A percentile compares a stretch with the other conserved stretches of the same genome.
Evolutionary conservation across 2,113 vertebrate genomes (phyloP).

Genomic region (Nothocercus nigrocapillus): DNA sequence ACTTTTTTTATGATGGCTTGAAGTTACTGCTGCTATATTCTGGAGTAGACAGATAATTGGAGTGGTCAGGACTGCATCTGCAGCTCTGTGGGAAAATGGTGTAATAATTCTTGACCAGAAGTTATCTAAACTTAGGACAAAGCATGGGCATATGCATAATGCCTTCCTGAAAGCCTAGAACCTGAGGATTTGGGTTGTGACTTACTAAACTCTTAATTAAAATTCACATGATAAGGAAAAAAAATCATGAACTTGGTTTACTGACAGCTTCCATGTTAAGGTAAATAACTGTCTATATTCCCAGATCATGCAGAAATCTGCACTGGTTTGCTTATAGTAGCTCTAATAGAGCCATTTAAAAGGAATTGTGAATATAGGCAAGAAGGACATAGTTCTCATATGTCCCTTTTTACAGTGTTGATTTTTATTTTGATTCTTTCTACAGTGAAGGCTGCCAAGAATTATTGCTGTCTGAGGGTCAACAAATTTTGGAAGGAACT

Average conservation of each 20-base stretch:
- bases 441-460: slow-evolving; percentile 32
- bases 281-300: slow-evolving; percentile 39
- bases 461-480: slow-evolving; percentile 62
- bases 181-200: background rate
- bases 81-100: slow-evolving; percentile 3
- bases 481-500: slow-evolving; percentile 55
- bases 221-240: background rate
- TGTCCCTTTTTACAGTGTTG: slow-evolving; percentile 41
- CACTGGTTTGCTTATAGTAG: background rate
- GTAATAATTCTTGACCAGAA: slow-evolving; percentile 37
- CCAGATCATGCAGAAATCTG: slow-evolving; percentile 14
- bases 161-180: background rate
- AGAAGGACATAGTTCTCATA: slow-evolving; percentile 4
- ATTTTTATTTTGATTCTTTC: slow-evolving; percentile 69
- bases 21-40: background rate
- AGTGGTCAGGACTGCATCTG: slow-evolving; percentile 13
- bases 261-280: slow-evolving; percentile 53
- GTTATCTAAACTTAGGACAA: slow-evolving; percentile 36
- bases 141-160: background rate
- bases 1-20: slow-evolving; percentile 25
- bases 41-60: slow-evolving; percentile 42
- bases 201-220: slow-evolving; percentile 62
- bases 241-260: slow-evolving; percentile 32
- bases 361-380: background rate
- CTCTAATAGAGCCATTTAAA: background rate